These are phyloP conservation scores for Sebastes glaucus DNA, from an alignment of 2,797 vertebrate species.

Conservation along the genomic window DNA sequence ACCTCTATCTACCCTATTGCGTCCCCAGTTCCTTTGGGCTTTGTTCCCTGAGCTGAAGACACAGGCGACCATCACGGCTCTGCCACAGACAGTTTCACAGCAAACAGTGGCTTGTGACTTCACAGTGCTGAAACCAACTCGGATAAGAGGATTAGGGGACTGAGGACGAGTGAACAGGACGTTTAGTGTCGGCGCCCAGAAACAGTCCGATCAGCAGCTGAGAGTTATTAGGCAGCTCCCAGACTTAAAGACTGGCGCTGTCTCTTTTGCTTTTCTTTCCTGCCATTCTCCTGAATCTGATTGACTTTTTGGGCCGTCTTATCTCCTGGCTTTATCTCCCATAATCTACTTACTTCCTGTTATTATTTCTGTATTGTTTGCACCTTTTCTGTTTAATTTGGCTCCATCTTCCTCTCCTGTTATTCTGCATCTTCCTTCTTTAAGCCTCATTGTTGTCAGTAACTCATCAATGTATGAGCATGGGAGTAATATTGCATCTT, in stretches of 20 bases:
- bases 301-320: background rate
- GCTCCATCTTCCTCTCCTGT: background rate
- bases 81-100: constrained; percentile 31
- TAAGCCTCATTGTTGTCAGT: constrained; percentile 12
- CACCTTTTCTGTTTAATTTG: constrained; percentile 3
- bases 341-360: background rate
- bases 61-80: constrained; percentile 18
- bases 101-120: constrained; percentile 50
- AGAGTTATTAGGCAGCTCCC: constrained; percentile 62
- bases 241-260: constrained; percentile 42
- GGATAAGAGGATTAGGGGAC: constrained; percentile 73
- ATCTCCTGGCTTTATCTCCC: background rate
- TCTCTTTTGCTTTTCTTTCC: constrained; percentile 20
- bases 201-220: constrained; percentile 69
- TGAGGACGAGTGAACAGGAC: constrained; percentile 60
- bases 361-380: background rate
- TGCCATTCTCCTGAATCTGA: background rate
- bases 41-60: constrained; percentile 27
- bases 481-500: constrained; percentile 43
- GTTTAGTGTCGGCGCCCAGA: constrained; percentile 58
- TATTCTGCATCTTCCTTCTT: background rate
- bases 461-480: constrained; percentile 49
- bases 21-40: background rate
- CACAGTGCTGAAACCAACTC: constrained; percentile 56
- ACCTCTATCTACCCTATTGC: background rate